Evolutionary conservation across 2,113 vertebrate species (phyloP).

Genomic region (Cercocebus atys): DNA sequence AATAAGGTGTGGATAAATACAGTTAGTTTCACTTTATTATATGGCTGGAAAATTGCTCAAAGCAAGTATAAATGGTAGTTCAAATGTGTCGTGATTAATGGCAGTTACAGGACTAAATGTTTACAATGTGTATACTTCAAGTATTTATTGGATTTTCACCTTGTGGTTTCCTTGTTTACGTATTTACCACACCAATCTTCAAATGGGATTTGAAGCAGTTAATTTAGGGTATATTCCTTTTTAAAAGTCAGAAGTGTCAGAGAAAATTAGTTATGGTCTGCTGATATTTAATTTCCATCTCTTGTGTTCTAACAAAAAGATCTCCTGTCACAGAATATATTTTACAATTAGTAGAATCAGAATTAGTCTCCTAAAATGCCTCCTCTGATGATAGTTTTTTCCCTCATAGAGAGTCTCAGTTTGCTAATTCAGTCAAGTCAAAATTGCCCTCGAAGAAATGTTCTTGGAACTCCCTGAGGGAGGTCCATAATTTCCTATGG

Average conservation of each 20-base stretch:
- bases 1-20: neutral
- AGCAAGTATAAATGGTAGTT: neutral
- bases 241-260: neutral
- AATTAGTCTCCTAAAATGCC: neutral
- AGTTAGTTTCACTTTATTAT: neutral
- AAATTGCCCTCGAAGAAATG: neutral
- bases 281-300: neutral
- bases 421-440: neutral
- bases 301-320: neutral
- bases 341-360: conserved; percentile 9
- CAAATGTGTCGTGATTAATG: neutral
- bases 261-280: neutral
- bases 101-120: neutral
- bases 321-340: neutral
- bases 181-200: neutral
- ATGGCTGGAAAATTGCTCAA: neutral
- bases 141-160: neutral
- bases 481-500: neutral
- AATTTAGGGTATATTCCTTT: neutral
- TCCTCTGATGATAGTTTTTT: neutral
- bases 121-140: neutral
- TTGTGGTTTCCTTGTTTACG: neutral
- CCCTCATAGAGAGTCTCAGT: conserved; percentile 3
- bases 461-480: neutral
- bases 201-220: neutral